Percentiles rank a stretch among this genome's conserved stretches.
These are phyloP conservation scores for Meloidogyne floridensis DNA, from an alignment of 1,140 invertebrate species.

Conservation along the genomic window DNA sequence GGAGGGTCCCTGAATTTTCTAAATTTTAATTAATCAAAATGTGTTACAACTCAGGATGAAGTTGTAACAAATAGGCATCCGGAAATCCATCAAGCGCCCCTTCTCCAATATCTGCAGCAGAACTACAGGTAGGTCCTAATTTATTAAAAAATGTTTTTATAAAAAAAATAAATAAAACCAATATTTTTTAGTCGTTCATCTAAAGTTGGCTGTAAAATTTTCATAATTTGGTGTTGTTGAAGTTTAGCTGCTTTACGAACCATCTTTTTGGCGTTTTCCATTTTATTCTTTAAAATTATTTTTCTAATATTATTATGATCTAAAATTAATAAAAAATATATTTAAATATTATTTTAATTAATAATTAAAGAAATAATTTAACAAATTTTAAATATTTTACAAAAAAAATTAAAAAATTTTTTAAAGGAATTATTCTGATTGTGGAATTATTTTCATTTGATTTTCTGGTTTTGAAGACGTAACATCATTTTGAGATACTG, in stretches of 20 bases:
- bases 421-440: not conserved
- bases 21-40: not conserved
- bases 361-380: not conserved
- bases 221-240: slow-evolving; percentile 23
- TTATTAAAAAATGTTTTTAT: not conserved
- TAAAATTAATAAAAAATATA: not conserved
- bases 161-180: not conserved
- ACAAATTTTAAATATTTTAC: not conserved
- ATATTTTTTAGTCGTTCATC: not conserved
- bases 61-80: not conserved
- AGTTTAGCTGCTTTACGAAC: slow-evolving; percentile 24
- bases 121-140: not conserved
- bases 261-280: slow-evolving; percentile 11
- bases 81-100: not conserved
- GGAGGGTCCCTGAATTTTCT: slow-evolving; percentile 11
- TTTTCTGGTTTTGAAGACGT: not conserved
- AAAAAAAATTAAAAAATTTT: not conserved
- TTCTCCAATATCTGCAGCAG: not conserved
- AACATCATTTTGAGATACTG: slow-evolving; percentile 60
- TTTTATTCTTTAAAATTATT: not conserved
- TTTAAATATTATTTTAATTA: not conserved
- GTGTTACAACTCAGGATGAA: not conserved
- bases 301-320: not conserved
- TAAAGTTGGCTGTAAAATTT: not conserved
- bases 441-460: slow-evolving; percentile 15